These are phyloP conservation scores for Platalea minor DNA, from an alignment of 2,797 vertebrate genomes.

Conservation along the genomic window DNA sequence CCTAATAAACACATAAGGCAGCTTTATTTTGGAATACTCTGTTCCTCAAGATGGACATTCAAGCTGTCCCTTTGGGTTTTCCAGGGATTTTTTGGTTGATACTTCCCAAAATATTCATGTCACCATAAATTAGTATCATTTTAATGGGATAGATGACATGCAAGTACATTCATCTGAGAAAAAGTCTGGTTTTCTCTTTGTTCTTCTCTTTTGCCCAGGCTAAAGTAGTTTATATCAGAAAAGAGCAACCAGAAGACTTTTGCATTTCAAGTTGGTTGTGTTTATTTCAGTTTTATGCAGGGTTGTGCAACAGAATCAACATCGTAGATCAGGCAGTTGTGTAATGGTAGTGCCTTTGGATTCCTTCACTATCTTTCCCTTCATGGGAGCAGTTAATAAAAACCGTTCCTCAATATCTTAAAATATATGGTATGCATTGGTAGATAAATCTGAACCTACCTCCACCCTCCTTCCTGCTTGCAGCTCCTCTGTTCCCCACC, in stretches of 20 bases:
- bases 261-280: not conserved
- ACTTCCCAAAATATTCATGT: not conserved
- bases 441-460: slow-evolving; percentile 25
- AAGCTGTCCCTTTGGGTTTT: not conserved
- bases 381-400: slow-evolving; percentile 40
- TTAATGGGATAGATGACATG: not conserved
- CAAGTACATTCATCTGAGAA: not conserved
- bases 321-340: not conserved
- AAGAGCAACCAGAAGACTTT: not conserved
- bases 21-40: not conserved
- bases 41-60: not conserved
- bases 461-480: not conserved
- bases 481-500: not conserved
- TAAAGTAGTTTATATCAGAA: not conserved
- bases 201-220: not conserved
- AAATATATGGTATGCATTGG: not conserved
- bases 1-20: not conserved
- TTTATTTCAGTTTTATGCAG: slow-evolving; percentile 23
- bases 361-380: slow-evolving; percentile 32
- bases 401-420: not conserved
- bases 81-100: not conserved
- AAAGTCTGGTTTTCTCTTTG: not conserved
- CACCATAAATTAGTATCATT: not conserved
- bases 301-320: slow-evolving; percentile 7
- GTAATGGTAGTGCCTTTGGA: slow-evolving; percentile 19